Evolutionary conservation across 1,140 invertebrate genomes (phyloP).

Genomic region (Temnothorax nylanderi): DNA sequence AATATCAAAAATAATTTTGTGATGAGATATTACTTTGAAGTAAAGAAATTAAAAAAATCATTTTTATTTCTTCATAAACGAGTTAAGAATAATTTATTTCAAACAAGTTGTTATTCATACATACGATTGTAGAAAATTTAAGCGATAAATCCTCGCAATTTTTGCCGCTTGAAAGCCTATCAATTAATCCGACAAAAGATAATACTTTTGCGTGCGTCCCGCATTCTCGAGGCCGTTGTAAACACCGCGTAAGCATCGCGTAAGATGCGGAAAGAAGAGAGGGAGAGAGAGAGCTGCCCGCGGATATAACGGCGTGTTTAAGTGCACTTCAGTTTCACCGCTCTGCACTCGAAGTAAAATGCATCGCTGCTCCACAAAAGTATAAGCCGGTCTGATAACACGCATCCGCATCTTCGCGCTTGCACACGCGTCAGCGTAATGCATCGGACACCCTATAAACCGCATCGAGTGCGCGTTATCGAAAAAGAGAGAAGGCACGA

Average conservation of each 20-base stretch:
- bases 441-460: background rate
- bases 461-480: background rate
- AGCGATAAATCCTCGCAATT: background rate
- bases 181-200: constrained; percentile 16
- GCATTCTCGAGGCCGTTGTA: background rate
- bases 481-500: background rate
- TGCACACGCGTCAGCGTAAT: background rate
- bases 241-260: constrained; percentile 14
- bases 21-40: background rate
- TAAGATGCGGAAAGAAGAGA: constrained; percentile 13
- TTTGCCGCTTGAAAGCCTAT: background rate
- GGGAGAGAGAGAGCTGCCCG: constrained; percentile 10
- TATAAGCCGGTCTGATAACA: constrained; percentile 9
- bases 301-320: constrained; percentile 23
- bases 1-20: background rate
- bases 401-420: background rate
- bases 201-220: background rate
- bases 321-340: constrained; percentile 44
- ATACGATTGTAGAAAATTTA: background rate
- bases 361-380: constrained; percentile 14
- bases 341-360: constrained; percentile 34
- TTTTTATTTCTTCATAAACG: background rate
- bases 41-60: background rate
- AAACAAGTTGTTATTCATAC: background rate
- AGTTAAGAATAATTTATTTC: background rate